Conservation (phyloP, 2,113 vertebrate species). For the Petrocephalus zakoni region DNA sequence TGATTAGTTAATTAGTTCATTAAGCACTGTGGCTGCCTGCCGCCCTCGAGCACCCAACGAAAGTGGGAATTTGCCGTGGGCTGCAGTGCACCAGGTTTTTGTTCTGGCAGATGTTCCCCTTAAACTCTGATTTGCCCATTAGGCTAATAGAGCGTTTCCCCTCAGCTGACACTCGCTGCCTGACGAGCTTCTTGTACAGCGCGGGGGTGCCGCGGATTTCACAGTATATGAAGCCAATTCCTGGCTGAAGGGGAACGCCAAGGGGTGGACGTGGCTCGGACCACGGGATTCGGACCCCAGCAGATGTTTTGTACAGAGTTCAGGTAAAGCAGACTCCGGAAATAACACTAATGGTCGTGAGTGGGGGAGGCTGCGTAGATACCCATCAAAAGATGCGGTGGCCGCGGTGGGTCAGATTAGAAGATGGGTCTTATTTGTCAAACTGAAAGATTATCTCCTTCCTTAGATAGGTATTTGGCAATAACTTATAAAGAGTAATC, state of each 20-base stretch:
- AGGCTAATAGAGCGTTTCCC: slow-evolving; percentile 3
- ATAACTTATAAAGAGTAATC: not conserved
- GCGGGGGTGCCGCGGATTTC: not conserved
- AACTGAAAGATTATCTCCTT: not conserved
- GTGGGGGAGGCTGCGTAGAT: not conserved
- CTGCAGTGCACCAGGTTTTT: not conserved
- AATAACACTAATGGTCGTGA: not conserved
- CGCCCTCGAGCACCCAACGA: not conserved
- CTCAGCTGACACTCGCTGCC: not conserved
- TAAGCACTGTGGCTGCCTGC: not conserved
- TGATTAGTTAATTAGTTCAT: slow-evolving; percentile 9
- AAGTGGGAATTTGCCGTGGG: not conserved
- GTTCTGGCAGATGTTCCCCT: not conserved
- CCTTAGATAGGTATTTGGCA: not conserved
- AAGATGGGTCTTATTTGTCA: not conserved
- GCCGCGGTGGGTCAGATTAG: not conserved
- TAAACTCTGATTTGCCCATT: slow-evolving; percentile 8
- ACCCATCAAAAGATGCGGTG: not conserved
- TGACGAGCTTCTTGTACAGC: not conserved
- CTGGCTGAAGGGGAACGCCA: not conserved
- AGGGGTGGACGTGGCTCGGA: not conserved
- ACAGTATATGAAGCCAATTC: not conserved
- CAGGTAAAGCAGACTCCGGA: too few species aligned
- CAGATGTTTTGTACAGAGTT: not conserved
- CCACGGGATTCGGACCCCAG: not conserved